A percentile compares a stretch with the other conserved stretches of the same genome.
Evolutionary conservation across 2,888 invertebrate species (phyloP).

Genomic region (Mystacides longicornis): DNA sequence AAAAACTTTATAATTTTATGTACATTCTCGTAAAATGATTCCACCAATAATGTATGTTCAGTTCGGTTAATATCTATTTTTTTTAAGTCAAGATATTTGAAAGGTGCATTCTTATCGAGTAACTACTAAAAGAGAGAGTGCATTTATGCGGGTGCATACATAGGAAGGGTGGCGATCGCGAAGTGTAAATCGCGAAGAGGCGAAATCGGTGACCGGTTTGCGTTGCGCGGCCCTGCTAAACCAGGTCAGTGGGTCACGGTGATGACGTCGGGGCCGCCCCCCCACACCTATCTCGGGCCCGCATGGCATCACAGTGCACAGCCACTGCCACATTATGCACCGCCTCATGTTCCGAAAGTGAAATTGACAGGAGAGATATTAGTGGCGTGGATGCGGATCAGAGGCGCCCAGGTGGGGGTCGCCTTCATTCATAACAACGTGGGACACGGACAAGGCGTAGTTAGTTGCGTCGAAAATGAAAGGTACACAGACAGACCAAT

Average conservation of each 20-base stretch:
- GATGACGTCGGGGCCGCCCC: conserved; percentile 53
- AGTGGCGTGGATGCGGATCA: background rate
- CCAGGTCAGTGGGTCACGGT: conserved; percentile 65
- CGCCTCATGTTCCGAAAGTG: conserved; percentile 21
- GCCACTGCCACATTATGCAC: conserved; percentile 37
- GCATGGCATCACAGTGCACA: no score
- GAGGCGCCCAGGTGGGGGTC: background rate
- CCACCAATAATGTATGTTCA: no score
- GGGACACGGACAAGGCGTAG: background rate
- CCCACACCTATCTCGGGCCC: conserved; percentile 33
- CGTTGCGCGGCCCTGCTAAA: conserved; percentile 46
- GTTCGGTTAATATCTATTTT: no score
- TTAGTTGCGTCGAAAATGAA: background rate
- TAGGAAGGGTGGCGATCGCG: conserved; percentile 17
- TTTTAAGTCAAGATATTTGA: no score
- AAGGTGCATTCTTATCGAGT: no score
- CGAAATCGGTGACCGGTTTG: conserved; percentile 31
- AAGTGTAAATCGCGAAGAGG: conserved; percentile 26
- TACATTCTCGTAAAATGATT: no score
- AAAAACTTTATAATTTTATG: no score
- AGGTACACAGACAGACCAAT: no score
- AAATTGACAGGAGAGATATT: conserved; percentile 14
- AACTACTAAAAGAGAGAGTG: no score
- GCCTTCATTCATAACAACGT: background rate
- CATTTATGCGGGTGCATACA: no score